Base-by-base conservation (phyloP, 1,140 invertebrate species). In the Pollicipes pollicipes region DNA sequence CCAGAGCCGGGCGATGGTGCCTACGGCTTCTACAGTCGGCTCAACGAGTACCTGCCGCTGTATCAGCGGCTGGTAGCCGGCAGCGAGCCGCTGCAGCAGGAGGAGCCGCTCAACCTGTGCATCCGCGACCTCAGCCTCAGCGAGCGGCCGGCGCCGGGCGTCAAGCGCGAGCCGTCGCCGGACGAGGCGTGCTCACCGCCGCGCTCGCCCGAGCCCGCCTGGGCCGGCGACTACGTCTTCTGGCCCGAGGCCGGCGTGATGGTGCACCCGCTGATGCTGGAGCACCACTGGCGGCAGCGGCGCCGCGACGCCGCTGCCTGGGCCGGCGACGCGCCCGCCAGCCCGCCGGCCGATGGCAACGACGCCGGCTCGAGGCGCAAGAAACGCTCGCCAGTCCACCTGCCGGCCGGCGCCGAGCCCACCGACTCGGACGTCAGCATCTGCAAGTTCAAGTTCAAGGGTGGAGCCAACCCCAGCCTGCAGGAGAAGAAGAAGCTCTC, bases 371-470 rank as follows among this genome's bases (percentile, higher is more conserved):
- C 45, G 17, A 10, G 45, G 45, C 45, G 45, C 6, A 58, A 58
- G 45, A 58, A 58, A 21, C 45, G 45, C 6, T 58, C 45, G 2
- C 45, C 45, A 24, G 45, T 24, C 2, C 45, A 58, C 45, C 2
- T 58, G 45, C 45, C 21, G 45, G 2, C 45, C 10, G 45, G 45
- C 8, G 6, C 45, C 45, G 17, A 24, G 30, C 6, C 66, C 66
- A n/a, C 30, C 30, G 58, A 6, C 66, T 76, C 76, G 35, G 76
- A 80, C 72, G 81, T 82, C n/a, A 92, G 90, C 78, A 94, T 93
- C 77, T 93, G 91, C 78, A 94, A 93, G 77, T 94, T 94, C 76
- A 94, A 94, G 77, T 93, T 94, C 77, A 93, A 90, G 0, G 91
- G 90, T 6, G 91, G 91, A 0, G 88, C 89, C 31, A 90, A 90